phyloP scores from a whole-genome alignment of 2,888 invertebrate genomes.

The Linnaemya vulpina region DNA sequence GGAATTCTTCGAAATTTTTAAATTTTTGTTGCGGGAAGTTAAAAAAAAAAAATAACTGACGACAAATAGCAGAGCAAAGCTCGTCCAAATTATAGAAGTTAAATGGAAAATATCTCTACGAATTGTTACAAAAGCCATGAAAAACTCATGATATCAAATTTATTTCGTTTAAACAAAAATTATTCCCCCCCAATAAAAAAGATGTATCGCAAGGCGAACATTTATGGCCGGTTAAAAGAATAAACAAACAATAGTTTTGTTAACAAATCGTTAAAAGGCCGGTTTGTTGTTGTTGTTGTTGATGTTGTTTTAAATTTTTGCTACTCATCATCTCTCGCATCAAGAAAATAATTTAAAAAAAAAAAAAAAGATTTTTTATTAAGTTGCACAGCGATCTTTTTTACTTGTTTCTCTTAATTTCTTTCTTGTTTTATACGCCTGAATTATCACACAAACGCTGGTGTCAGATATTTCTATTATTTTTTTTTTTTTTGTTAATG shows the following conservation, averaged over 20 bases:
- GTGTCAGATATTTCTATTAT: constrained; percentile 29
- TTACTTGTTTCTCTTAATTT: constrained; percentile 43
- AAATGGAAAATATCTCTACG: not conserved
- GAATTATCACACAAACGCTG: constrained; percentile 24
- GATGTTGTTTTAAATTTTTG: constrained; percentile 32
- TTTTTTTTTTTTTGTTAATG: constrained; percentile 56
- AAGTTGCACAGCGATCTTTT: constrained; percentile 11
- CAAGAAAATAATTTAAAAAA: constrained; percentile 51
- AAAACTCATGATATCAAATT: constrained; percentile 1
- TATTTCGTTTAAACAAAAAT: not conserved
- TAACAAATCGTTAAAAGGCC: constrained; percentile 67
- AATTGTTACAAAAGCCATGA: not conserved
- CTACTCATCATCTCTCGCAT: constrained; percentile 68
- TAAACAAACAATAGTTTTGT: constrained; percentile 70
- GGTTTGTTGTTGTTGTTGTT: constrained; percentile 35
- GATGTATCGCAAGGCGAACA: constrained; percentile 34
- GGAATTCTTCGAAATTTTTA: too few species aligned
- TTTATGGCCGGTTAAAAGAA: constrained; percentile 67
- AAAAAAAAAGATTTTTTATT: constrained; percentile 3
- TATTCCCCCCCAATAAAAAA: not conserved
- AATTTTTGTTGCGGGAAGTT: too few species aligned
- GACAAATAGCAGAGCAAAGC: too few species aligned
- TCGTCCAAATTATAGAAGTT: too few species aligned
- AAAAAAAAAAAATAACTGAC: too few species aligned
- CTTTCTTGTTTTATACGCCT: constrained; percentile 47